Evolutionary conservation across 2,113 vertebrate species (phyloP), one percentile per base, ranked within the genome.

Genomic region (Hippopotamus amphibius): DNA sequence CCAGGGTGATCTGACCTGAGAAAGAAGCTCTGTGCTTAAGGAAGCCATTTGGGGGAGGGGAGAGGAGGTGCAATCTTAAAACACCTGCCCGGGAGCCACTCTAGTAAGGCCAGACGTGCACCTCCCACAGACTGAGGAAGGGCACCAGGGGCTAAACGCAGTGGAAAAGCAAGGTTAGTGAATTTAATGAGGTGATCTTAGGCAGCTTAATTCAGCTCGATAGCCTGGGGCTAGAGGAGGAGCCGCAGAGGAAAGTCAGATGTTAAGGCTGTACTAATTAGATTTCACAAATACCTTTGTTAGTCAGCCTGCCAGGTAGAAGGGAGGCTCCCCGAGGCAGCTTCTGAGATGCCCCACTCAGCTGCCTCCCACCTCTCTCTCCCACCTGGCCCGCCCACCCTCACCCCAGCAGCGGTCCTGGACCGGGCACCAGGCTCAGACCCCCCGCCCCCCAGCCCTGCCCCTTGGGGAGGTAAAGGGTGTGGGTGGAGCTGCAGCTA

Each of bases 171-270:
- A 63, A 95, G 93, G 95, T 97, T 95, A 96, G 93, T 65, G 85
- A 74, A 81, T 92, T 79, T 97, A 97, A 96, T 94, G 91, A 97
- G 85, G 50, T 86, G 93, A 91, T 97, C 4, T 93, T 74, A 82
- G 74, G 95, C 82, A 66, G 91, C 82, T 95, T 97, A 95, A 97
- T 93, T 93, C 90, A 0, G 33, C 69, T 76, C 3, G 1, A 55
- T 81, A 82, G 97, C 97, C 96, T 68, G 63, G 85, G 65, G 96
- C 95, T 46, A 43, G 79, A 97, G 95, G 83, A 96, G 96, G 82
- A 90, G 72, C 88, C 0, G 0, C 12, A 79, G 1, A 48, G 15
- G 81, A 82, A 84, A 93, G 76, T 93, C 90, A 68, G 90, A 88
- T 91, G 88, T 81, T 68, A 33, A 76, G 76, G 28, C 82, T 94